These are phyloP conservation scores for Lepidocyrtinus sp. DNA, from an alignment of 2,888 invertebrate species.

Conservation along the genomic window DNA sequence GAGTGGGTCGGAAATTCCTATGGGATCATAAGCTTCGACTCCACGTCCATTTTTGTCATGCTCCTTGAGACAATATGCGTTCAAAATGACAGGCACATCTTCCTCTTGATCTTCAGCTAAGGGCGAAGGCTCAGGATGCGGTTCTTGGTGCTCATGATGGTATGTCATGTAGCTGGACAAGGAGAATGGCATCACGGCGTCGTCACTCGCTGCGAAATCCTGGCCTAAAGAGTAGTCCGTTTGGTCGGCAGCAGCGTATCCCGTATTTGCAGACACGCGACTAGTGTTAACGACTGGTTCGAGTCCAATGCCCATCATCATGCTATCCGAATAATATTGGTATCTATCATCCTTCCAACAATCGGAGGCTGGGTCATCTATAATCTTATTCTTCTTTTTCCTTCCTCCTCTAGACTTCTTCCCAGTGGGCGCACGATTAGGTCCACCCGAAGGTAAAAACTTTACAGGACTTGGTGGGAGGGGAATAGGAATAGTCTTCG, in stretches of 20 bases:
- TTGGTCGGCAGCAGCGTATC: too few relatives aligned
- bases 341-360: slow-evolving; percentile 58
- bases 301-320: neutral
- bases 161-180: slow-evolving; percentile 40
- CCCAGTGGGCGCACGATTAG: slow-evolving; percentile 25
- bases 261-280: neutral
- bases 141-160: slow-evolving; percentile 27
- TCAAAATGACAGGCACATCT: slow-evolving; percentile 38
- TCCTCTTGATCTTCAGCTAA: slow-evolving; percentile 20
- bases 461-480: neutral
- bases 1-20: neutral
- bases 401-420: slow-evolving; percentile 9
- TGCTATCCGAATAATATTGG: slow-evolving; percentile 42
- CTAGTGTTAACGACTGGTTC: neutral
- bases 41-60: neutral
- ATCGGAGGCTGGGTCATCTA: slow-evolving; percentile 19
- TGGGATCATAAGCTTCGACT: neutral
- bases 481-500: neutral
- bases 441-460: neutral
- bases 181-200: slow-evolving; percentile 36
- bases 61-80: slow-evolving; percentile 41
- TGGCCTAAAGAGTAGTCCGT: slow-evolving; percentile 14
- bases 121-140: neutral
- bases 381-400: slow-evolving; percentile 11
- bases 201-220: slow-evolving; percentile 22